phyloP scores from a whole-genome alignment of 2,797 vertebrate genomes.

The Enteromius fasciolatus region DNA sequence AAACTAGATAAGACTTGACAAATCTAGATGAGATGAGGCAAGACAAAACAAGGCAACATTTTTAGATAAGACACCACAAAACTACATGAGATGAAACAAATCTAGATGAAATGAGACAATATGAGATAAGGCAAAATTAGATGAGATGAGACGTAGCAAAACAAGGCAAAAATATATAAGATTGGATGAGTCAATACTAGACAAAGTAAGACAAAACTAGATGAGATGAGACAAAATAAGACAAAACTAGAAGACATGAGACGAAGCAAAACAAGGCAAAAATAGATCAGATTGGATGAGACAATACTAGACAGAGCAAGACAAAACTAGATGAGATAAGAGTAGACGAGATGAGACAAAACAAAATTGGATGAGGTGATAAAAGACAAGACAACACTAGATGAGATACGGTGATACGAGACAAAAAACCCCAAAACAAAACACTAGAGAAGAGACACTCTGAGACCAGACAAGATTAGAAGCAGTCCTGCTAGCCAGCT shows the following conservation, averaged over 20 bases:
- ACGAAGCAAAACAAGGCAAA: too few species aligned
- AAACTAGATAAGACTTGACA: not conserved
- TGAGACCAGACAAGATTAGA: not conserved
- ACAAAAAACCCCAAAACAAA: not conserved
- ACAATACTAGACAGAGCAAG: not conserved
- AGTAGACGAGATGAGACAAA: accelerated
- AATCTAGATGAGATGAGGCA: not conserved
- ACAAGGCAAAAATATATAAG: too few species aligned
- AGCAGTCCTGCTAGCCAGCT: slow-evolving; percentile 4
- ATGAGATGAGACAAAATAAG: not conserved
- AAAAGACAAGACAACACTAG: not conserved
- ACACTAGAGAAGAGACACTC: not conserved
- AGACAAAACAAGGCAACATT: too few species aligned
- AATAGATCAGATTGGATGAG: not conserved
- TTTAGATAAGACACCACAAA: not conserved
- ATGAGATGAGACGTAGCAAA: not conserved
- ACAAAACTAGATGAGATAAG: accelerated
- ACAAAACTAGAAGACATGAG: not conserved
- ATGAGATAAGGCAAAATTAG: not conserved
- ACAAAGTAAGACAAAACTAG: not conserved
- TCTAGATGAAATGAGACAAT: accelerated
- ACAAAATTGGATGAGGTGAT: not conserved
- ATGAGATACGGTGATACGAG: not conserved
- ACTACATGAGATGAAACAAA: not conserved
- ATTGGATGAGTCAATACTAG: too few species aligned